A percentile compares a stretch with the other conserved stretches of the same genome.
phyloP scores from a whole-genome alignment of 2,888 invertebrate genomes.

The Sclerodermus sp. region DNA sequence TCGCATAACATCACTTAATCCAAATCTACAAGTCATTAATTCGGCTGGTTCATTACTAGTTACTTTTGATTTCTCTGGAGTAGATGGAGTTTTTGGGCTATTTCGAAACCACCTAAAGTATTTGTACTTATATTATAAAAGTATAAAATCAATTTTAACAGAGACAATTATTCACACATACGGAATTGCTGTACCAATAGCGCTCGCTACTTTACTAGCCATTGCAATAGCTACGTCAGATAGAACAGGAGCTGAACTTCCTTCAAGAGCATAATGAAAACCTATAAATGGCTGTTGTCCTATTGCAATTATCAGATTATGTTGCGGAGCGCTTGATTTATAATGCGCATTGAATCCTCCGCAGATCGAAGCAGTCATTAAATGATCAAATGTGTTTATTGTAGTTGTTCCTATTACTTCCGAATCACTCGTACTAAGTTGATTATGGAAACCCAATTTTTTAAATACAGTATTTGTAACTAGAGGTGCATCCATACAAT shows the following conservation, averaged over 20 bases:
- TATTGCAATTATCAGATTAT: conserved; percentile 73
- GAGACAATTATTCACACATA: conserved; percentile 58
- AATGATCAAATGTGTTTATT: conserved; percentile 82
- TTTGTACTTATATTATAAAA: background rate
- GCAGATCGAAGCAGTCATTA: conserved; percentile 77
- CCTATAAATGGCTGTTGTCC: conserved; percentile 85
- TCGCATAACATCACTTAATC: conserved; percentile 77
- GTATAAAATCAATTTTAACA: background rate
- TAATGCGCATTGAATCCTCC: conserved; percentile 74
- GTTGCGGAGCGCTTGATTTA: conserved; percentile 74
- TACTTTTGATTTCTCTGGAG: conserved; percentile 43
- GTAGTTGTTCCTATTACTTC: conserved; percentile 73
- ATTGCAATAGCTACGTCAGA: conserved; percentile 93
- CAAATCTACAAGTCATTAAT: conserved; percentile 76
- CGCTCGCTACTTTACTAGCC: conserved; percentile 82
- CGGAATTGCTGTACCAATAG: conserved; percentile 65
- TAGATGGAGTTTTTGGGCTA: conserved; percentile 49
- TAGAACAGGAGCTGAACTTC: conserved; percentile 77
- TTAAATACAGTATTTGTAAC: conserved; percentile 72
- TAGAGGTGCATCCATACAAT: conserved; percentile 64
- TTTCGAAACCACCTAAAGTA: conserved; percentile 61
- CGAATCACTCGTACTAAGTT: conserved; percentile 75
- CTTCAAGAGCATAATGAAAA: conserved; percentile 89
- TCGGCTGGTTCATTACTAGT: conserved; percentile 63
- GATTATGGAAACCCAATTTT: conserved; percentile 85